Base-by-base conservation (phyloP, 2,797 vertebrate genomes). In the Geotrypetes seraphini region DNA sequence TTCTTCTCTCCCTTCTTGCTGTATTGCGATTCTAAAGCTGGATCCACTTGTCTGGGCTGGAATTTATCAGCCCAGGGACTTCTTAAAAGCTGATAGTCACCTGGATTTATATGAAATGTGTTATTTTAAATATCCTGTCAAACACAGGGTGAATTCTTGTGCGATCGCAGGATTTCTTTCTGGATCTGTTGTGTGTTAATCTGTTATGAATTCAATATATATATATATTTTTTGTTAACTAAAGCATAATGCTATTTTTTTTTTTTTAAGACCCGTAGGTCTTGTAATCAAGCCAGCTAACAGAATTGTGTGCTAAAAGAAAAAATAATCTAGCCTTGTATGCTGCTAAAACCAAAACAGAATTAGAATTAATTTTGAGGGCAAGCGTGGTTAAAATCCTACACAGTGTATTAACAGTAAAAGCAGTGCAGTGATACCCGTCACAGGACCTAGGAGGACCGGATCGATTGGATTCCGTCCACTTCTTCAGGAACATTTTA, bases 401-500 rank as follows among this genome's bases (percentile, higher is more conserved):
- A 57, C 43, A 28, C 36, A 63, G 55, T 25, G 17, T 41, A 39
- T 25, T 37, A 55, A 50, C n/a, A n/a, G 31, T 42, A 37, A 36
- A 22, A n/a, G n/a, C n/a, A n/a, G n/a, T n/a, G n/a, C n/a, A n/a
- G n/a, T 58, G 55, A n/a, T n/a, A 64, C 51, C 50, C 60, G 71
- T 66, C 64, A 69, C 72, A 50, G 58, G 69, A 69, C 75, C 73
- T 82, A 69, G 73, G 68, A 68, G 58, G 72, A 66, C 23, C 69
- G 68, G 66, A 63, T 61, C 50, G 45, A 54, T n/a, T 74, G 71
- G 57, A 50, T 61, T 69, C 62, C 79, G 71, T 75, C 69, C 71
- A 62, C 65, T 66, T 69, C n/a, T 70, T 78, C 77, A 79, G 67
- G 75, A 80, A 75, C 78, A 66, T 73, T 56, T 75, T 71, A 58